Evolutionary conservation across 2,797 vertebrate genomes (phyloP), one percentile per base, ranked within the genome.

Genomic region (Myotis daubentonii): DNA sequence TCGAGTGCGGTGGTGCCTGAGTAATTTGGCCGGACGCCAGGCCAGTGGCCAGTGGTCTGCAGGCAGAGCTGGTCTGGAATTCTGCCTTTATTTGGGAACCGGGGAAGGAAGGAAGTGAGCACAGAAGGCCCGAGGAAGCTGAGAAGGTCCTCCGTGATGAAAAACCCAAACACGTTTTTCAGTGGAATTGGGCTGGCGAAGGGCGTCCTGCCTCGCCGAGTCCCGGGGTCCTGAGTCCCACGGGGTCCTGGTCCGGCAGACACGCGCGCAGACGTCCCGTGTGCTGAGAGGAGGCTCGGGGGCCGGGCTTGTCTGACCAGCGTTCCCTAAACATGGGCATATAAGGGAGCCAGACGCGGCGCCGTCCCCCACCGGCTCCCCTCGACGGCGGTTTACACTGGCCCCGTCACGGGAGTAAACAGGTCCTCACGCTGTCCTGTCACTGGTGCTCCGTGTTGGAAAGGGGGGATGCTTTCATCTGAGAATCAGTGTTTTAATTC

Each of bases 51-150:
- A 0, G 36, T n/a, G 53, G 82, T 38, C 47, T 13, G 62, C 89
- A 60, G 47, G 41, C 86, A 19, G 62, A 79, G 23, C 49, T 0
- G 25, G 62, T 19, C 36, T 68, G 41, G 68, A 75, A 47, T 86
- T 87, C 82, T 95, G 97, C 89, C 96, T 96, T 96, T 96, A 96
- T 94, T 95, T 95, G 97, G 94, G 55, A 65, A 71, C 76, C 44
- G 25, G 70, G 44, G 22, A 41, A 92, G 74, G 80, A 57, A 76
- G 75, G 72, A 86, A 89, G 70, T 6, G n/a, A 68, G 51, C 85
- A 53, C 66, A 78, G 71, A 65, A 87, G 90, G 89, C 41, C 51
- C 84, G 81, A 22, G 6, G 13, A 66, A 86, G 72, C 47, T 38
- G 87, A 71, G 83, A 55, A 65, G 25, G 74, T 30, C 76, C 30